A percentile compares a stretch with the other conserved stretches of the same genome.
Evolutionary conservation across 2,113 vertebrate species (phyloP).

Genomic region (Parotia lawesii): DNA sequence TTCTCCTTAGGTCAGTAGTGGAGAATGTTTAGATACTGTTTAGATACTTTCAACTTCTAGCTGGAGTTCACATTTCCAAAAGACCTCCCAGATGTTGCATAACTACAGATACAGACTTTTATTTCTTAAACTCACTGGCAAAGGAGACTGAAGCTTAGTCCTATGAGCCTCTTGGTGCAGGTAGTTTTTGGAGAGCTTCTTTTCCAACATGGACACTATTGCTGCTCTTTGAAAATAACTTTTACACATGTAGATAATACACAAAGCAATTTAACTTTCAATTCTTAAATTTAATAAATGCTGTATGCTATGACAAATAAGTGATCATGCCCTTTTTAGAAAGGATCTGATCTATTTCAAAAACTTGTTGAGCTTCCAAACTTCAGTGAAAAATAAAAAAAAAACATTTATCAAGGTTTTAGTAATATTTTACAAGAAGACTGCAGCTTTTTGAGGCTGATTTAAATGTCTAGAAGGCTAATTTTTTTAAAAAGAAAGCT

Average conservation of each 20-base stretch:
- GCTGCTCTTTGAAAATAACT: conserved; percentile 16
- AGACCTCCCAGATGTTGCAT: not conserved
- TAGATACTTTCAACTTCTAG: not conserved
- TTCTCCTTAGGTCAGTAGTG: not conserved
- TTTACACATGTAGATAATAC: not conserved
- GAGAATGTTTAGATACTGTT: not conserved
- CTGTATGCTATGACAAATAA: not conserved
- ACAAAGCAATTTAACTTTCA: not conserved
- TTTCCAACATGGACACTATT: not conserved
- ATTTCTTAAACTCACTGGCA: not conserved
- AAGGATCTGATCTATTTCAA: not conserved
- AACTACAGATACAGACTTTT: not conserved
- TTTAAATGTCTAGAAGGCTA: not conserved
- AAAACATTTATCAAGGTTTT: not conserved
- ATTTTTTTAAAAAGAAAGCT: not conserved
- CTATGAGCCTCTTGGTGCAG: not conserved
- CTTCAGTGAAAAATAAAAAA: not conserved
- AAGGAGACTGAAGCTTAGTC: not conserved
- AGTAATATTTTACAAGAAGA: not conserved
- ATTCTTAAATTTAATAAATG: not conserved
- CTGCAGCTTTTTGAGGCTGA: not conserved
- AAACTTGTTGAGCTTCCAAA: not conserved
- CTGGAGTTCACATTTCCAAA: not conserved
- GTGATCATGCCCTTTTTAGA: not conserved
- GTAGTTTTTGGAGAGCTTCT: not conserved